Conservation (phyloP, 2,888 invertebrate genomes). For the Lapara coniferarum region DNA sequence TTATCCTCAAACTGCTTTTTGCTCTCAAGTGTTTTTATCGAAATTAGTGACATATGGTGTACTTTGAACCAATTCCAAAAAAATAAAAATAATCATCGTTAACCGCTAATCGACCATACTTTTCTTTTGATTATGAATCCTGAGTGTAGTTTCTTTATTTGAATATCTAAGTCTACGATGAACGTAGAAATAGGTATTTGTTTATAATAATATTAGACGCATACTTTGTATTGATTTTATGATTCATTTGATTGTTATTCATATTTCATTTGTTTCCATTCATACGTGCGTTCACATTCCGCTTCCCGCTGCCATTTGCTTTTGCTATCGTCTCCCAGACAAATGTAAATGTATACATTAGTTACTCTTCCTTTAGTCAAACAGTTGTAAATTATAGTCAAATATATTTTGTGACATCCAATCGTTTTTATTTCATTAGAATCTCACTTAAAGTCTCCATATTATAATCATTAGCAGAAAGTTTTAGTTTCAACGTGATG, state of each 20-base stretch:
- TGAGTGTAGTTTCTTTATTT: no score
- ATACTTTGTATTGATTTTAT: no score
- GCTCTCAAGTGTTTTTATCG: background rate
- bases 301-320: conserved; percentile 23
- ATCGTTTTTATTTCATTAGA: conserved; percentile 29
- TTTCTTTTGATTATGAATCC: background rate
- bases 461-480: conserved; percentile 59
- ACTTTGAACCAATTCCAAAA: background rate
- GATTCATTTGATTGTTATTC: conserved; percentile 23
- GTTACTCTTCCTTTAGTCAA: conserved; percentile 15
- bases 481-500: conserved; percentile 56
- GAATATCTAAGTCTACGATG: no score
- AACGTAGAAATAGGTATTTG: no score
- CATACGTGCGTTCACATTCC: conserved; percentile 12
- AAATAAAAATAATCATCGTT: no score
- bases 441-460: conserved; percentile 20
- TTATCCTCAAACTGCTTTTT: background rate
- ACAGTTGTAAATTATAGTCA: conserved; percentile 27
- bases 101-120: background rate
- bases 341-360: conserved; percentile 20
- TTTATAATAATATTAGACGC: conserved; percentile 17
- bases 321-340: conserved; percentile 13
- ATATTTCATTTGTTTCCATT: conserved; percentile 17
- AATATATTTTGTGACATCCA: conserved; percentile 26
- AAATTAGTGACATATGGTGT: background rate